Conservation (phyloP, 2,888 invertebrate genomes). For the Caradrina clavipalpis region DNA sequence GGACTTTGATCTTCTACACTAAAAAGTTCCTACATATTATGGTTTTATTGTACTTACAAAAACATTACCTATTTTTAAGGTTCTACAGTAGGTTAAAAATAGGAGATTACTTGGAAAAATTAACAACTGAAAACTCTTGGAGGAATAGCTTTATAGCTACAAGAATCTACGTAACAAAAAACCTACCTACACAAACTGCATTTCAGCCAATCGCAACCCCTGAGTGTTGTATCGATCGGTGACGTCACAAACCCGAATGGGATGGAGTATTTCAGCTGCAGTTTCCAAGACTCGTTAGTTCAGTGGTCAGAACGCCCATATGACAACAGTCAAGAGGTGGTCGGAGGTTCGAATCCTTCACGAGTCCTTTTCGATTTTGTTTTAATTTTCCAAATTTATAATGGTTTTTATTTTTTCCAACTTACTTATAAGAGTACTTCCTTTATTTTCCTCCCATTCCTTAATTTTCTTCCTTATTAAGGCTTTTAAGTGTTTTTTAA, state of each 20-base stretch:
- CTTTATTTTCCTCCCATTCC: too few species aligned
- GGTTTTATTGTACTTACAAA: too few species aligned
- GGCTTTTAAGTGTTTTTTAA: too few species aligned
- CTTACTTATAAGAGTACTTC: too few species aligned
- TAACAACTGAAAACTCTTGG: too few species aligned
- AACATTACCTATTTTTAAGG: too few species aligned
- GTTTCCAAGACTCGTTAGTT: constrained; percentile 21
- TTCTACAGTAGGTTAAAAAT: too few species aligned
- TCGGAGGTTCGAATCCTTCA: constrained; percentile 31
- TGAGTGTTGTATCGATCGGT: neutral
- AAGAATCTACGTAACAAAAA: neutral
- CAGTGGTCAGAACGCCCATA: constrained; percentile 16
- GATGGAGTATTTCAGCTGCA: neutral
- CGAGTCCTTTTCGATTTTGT: constrained; percentile 6
- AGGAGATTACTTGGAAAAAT: too few species aligned
- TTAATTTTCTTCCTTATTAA: too few species aligned
- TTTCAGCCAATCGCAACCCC: neutral
- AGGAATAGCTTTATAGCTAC: neutral
- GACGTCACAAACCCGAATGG: neutral
- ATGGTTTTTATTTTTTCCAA: neutral
- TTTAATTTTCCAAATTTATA: neutral
- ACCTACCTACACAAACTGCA: neutral
- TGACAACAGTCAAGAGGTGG: neutral
- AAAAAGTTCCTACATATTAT: too few species aligned
- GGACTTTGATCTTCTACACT: too few species aligned